phyloP scores from a whole-genome alignment of 2,888 invertebrate genomes.

The Germaria angustata region DNA sequence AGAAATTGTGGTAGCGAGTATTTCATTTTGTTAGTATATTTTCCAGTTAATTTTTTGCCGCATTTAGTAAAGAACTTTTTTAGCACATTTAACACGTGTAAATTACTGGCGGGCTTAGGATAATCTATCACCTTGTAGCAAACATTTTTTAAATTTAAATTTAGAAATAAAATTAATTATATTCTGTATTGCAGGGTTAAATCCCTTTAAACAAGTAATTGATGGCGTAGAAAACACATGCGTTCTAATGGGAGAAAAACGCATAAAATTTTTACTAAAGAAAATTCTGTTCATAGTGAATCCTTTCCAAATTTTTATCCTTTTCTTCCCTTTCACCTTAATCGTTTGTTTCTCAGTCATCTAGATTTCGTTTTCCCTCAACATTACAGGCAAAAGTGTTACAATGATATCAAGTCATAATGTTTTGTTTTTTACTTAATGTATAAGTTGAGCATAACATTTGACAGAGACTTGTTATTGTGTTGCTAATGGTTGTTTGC shows the following conservation, averaged over 20 bases:
- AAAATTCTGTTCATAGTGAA: not conserved
- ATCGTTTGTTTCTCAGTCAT: conserved; percentile 19
- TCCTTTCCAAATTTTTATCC: not conserved
- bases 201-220: not conserved
- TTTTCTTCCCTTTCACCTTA: not conserved
- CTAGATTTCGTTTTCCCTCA: not conserved
- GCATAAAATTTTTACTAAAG: not conserved
- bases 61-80: too few species aligned
- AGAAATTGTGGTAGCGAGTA: not conserved
- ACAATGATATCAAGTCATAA: conserved; percentile 54
- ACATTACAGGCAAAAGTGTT: conserved; percentile 30
- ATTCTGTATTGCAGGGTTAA: not conserved
- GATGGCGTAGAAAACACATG: too few species aligned
- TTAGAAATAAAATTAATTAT: too few species aligned
- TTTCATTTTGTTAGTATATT: not conserved
- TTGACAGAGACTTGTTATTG: not conserved
- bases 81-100: too few species aligned
- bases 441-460: not conserved
- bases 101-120: too few species aligned
- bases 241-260: too few species aligned
- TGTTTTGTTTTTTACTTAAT: conserved; percentile 1
- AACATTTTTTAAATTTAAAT: too few species aligned
- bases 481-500: not conserved
- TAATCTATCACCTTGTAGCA: too few species aligned
- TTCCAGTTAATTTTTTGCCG: too few species aligned